phyloP scores from a whole-genome alignment of 2,888 invertebrate species.

The Xestia c-nigrum region DNA sequence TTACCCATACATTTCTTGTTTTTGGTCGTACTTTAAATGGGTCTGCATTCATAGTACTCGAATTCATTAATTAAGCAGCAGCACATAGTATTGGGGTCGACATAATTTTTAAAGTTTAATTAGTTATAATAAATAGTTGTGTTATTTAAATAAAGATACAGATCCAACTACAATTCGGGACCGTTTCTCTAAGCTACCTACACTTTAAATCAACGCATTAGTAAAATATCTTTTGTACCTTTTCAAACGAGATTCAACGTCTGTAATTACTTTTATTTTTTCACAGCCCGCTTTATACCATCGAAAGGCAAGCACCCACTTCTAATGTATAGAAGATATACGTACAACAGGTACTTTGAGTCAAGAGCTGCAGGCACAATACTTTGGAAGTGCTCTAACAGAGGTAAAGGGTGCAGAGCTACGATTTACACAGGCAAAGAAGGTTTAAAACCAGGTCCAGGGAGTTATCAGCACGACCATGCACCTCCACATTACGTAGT shows the following conservation, averaged over 20 bases:
- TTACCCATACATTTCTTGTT: no score
- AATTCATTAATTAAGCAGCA: neutral
- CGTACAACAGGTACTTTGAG: constrained; percentile 57
- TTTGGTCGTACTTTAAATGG: neutral
- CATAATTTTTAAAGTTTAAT: neutral
- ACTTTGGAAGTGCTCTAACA: constrained; percentile 60
- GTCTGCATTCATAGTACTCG: neutral
- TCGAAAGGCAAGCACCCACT: constrained; percentile 66
- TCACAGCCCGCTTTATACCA: constrained; percentile 56
- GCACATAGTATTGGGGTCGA: neutral
- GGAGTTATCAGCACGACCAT: constrained; percentile 43
- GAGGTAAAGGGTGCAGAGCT: constrained; percentile 57
- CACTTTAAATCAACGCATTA: neutral
- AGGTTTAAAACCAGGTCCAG: constrained; percentile 27
- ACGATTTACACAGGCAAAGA: constrained; percentile 32
- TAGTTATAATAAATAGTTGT: neutral
- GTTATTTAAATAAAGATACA: constrained; percentile 13
- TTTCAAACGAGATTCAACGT: neutral
- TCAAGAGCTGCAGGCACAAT: constrained; percentile 33
- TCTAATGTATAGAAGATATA: constrained; percentile 64
- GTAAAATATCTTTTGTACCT: neutral
- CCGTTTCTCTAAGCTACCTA: neutral
- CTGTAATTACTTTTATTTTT: constrained; percentile 18
- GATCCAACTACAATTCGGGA: no score
- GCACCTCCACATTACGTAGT: constrained; percentile 48